Percentiles rank a stretch among this genome's conserved stretches.
Evolutionary conservation across 1,140 invertebrate species (phyloP).

Genomic region (Ladona fulva): DNA sequence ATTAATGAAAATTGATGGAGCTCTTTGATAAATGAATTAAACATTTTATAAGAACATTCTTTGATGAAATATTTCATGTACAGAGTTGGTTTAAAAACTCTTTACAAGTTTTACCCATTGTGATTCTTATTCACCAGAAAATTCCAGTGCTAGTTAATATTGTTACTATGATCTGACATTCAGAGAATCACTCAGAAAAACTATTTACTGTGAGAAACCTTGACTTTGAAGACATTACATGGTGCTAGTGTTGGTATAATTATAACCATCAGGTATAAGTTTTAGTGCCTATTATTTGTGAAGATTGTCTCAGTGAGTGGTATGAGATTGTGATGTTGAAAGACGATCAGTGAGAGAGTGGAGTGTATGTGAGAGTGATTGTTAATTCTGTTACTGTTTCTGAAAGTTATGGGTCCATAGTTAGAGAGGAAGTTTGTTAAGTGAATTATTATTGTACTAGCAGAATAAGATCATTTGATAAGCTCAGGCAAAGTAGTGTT

Average conservation of each 20-base stretch:
- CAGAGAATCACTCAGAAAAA: background rate
- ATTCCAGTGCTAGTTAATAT: background rate
- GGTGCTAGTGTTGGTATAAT: background rate
- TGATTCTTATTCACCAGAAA: background rate
- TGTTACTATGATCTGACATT: background rate
- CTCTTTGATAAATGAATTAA: no score
- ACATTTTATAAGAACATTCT: no score
- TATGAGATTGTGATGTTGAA: background rate
- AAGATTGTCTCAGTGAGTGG: background rate
- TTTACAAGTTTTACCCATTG: no score
- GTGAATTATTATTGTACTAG: no score
- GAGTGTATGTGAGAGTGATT: background rate
- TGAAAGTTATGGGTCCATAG: no score
- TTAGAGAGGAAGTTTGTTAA: no score
- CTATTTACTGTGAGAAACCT: background rate
- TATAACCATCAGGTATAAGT: background rate
- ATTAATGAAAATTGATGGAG: no score
- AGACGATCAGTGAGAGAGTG: background rate
- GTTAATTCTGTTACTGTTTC: background rate
- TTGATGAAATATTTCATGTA: no score
- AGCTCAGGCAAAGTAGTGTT: no score
- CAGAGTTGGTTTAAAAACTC: no score
- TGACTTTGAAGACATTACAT: background rate
- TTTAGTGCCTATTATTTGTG: background rate
- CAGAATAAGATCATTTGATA: no score